Percentiles rank a stretch among this genome's conserved stretches.
Conservation (phyloP, 2,888 invertebrate species). For the Branchipolynoe longqiensis region DNA sequence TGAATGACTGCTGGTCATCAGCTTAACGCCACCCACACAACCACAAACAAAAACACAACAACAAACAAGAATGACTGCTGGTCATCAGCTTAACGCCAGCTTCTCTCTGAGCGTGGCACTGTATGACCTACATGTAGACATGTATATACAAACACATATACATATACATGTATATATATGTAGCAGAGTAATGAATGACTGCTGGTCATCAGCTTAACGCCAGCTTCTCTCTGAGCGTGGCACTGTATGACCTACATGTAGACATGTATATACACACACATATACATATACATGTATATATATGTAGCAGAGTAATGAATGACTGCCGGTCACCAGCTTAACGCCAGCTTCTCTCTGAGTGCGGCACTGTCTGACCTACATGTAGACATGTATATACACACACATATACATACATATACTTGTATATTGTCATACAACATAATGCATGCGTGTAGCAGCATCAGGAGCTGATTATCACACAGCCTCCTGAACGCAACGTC, state of each 20-base stretch:
- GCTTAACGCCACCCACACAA: no score
- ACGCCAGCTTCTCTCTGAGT: not conserved
- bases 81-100: no score
- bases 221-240: not conserved
- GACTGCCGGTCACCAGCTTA: no score
- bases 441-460: not conserved
- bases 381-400: not conserved
- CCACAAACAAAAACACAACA: no score
- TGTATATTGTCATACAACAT: not conserved
- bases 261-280: not conserved
- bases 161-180: not conserved
- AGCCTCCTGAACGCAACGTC: not conserved
- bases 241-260: not conserved
- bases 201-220: no score
- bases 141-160: not conserved
- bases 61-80: no score
- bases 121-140: not conserved
- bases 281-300: not conserved
- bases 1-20: no score
- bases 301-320: no score
- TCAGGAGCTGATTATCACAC: slow-evolving; percentile 23
- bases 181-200: no score
- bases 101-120: not conserved
- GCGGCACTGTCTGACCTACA: not conserved
- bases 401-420: not conserved